Base-by-base conservation (phyloP, 2,797 vertebrate species). In the Gallinago nigripennis region DNA sequence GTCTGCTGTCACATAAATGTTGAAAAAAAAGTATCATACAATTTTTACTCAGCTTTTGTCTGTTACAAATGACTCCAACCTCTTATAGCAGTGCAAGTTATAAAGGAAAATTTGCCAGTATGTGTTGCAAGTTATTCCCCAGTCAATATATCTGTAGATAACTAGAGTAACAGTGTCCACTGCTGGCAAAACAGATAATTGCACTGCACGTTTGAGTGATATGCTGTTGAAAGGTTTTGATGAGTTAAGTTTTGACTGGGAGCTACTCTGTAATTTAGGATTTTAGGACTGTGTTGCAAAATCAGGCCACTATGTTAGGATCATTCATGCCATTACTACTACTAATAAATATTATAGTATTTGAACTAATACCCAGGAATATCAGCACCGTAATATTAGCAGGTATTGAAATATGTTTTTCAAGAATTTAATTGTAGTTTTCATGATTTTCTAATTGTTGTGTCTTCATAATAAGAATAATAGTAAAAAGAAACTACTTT, bases 81-180 rank as follows among this genome's bases (percentile, higher is more conserved):
- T 65, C 35, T 56, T 76, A 37, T 6, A 65, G 10, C 57, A 73
- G 17, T 64, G 27, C 12, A 84, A 39, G 30, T 73, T 86, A 65
- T 88, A 81, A 78, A 78, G 92, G 24, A 57, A 94, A 84, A 80
- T 18, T 66, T 86, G 43, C 13, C 31, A 64, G 41, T 37, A 17
- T 35, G 9, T 12, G n/a, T 83, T 83, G 14, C 68, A 92, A 82
- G 35, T 54, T 96, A 69, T 91, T 75, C n/a, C 60, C 46, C 69
- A 53, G 45, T 13, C 86, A 79, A 33, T 85, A 12, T 94, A 54
- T 57, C 25, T 57, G 80, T 56, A 84, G 85, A 98, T 98, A 98
- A 96, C 97, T 98, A 93, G 97, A 97, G 97, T 95, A 98, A 98
- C 97, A 98, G 95, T 98, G 98, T 97, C 98, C 98, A 98, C 98